A percentile compares a stretch with the other conserved stretches of the same genome.
Conservation (phyloP, 2,797 vertebrate genomes). For the Smutsia temminckii region DNA sequence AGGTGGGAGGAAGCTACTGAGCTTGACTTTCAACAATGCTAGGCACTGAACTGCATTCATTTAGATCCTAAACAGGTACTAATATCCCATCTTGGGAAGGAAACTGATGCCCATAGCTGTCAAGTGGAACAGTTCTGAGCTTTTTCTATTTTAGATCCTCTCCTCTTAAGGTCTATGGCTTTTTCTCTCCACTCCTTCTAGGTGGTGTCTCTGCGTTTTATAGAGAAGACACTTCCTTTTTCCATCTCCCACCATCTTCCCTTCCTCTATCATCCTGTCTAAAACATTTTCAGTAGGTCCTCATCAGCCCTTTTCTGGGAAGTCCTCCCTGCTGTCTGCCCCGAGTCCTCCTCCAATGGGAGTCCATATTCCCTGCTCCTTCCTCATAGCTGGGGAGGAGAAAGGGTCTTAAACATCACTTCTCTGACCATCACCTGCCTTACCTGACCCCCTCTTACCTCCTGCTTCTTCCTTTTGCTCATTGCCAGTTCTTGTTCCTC, state of each 20-base stretch:
- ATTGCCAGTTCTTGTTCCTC: background rate
- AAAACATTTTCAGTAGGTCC: background rate
- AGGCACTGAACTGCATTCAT: rapidly evolving
- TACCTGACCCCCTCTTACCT: background rate
- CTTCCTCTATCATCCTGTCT: background rate
- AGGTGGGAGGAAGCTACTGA: background rate
- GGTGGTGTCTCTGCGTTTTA: background rate
- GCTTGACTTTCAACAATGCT: background rate
- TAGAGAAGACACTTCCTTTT: background rate
- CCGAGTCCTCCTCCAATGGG: background rate
- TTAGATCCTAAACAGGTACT: background rate
- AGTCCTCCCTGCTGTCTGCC: background rate
- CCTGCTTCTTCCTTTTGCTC: background rate
- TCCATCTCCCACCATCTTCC: background rate
- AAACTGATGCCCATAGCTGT: background rate
- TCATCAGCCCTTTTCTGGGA: background rate
- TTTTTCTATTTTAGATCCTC: background rate
- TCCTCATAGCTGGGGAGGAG: background rate
- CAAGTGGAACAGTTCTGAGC: background rate
- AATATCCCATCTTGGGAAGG: background rate
- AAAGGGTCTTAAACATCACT: no score
- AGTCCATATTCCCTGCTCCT: background rate
- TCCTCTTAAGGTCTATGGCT: rapidly evolving
- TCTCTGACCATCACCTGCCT: background rate
- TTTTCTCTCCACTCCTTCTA: background rate